A percentile compares a stretch with the other conserved stretches of the same genome.
Conservation (phyloP, 2,113 vertebrate genomes). For the Podarcis cretensis region DNA sequence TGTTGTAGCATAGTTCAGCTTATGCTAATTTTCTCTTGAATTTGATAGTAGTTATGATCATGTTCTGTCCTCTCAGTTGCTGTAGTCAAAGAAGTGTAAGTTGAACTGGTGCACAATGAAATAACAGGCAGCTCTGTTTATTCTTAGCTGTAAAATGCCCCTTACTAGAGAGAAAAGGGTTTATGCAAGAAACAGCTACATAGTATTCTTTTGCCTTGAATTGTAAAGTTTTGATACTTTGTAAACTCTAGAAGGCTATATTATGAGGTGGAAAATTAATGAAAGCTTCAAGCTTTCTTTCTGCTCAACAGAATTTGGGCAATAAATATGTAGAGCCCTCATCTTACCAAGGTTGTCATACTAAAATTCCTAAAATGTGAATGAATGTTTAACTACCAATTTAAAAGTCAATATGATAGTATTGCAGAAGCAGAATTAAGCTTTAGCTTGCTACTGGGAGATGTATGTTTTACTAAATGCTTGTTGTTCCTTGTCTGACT, state of each 20-base stretch:
- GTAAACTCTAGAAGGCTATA: neutral
- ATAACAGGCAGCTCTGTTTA: neutral
- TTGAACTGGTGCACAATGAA: neutral
- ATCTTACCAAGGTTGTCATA: neutral
- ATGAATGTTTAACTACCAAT: neutral
- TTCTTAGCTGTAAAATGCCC: neutral
- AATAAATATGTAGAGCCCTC: neutral
- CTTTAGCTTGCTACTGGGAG: neutral
- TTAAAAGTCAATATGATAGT: neutral
- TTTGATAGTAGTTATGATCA: slow-evolving; percentile 64
- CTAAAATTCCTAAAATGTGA: neutral
- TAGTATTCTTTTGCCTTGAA: neutral
- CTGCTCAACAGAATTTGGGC: neutral
- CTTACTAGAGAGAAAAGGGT: neutral
- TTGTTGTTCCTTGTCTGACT: neutral
- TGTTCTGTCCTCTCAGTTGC: slow-evolving; percentile 57
- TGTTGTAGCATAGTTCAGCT: slow-evolving; percentile 18
- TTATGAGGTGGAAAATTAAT: neutral
- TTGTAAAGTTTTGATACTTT: neutral
- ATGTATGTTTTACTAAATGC: neutral
- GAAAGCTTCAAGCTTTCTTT: neutral
- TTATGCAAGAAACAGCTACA: neutral
- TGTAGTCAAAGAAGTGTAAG: slow-evolving; percentile 18
- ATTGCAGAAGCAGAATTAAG: neutral
- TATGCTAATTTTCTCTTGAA: slow-evolving; percentile 66